These are phyloP conservation scores for Aplochiton taeniatus DNA, from an alignment of 2,797 vertebrate species.

Conservation along the genomic window DNA sequence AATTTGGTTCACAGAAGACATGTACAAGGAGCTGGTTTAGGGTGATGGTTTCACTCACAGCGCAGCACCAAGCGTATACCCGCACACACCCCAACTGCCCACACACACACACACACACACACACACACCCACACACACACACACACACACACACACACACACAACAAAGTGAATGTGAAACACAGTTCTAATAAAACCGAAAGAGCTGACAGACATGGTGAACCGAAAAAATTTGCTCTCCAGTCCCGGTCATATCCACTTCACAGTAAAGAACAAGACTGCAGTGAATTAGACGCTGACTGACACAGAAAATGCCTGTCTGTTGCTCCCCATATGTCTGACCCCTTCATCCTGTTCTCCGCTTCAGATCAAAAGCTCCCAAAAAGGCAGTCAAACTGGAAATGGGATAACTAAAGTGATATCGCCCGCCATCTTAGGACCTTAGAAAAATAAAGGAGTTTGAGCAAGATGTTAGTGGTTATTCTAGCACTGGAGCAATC, in stretches of 20 bases:
- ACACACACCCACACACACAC: slow-evolving; percentile 11
- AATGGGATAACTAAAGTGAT: slow-evolving; percentile 68
- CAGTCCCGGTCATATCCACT: slow-evolving; percentile 19
- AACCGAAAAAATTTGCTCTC: slow-evolving; percentile 66
- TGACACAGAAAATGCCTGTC: slow-evolving; percentile 70
- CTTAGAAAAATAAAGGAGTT: no score
- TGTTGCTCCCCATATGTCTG: slow-evolving; percentile 56
- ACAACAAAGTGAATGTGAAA: slow-evolving; percentile 76
- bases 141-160: no score
- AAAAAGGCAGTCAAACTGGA: slow-evolving; percentile 33
- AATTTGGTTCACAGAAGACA: slow-evolving; percentile 72
- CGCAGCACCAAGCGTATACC: slow-evolving; percentile 32
- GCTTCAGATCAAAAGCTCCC: slow-evolving; percentile 31
- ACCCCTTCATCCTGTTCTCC: slow-evolving; percentile 41
- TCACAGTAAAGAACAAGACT: slow-evolving; percentile 46
- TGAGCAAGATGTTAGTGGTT: slow-evolving; percentile 37
- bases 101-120: no score
- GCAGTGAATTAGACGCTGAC: slow-evolving; percentile 70
- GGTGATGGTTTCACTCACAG: slow-evolving; percentile 69
- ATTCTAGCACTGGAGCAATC: no score
- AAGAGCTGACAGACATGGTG: slow-evolving; percentile 75
- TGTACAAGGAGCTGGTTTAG: slow-evolving; percentile 71
- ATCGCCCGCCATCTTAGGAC: slow-evolving; percentile 62
- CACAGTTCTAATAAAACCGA: slow-evolving; percentile 73
- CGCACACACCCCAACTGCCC: no score